Base-by-base conservation (phyloP, 2,797 vertebrate species). In the Melanotaenia parkinsoni region DNA sequence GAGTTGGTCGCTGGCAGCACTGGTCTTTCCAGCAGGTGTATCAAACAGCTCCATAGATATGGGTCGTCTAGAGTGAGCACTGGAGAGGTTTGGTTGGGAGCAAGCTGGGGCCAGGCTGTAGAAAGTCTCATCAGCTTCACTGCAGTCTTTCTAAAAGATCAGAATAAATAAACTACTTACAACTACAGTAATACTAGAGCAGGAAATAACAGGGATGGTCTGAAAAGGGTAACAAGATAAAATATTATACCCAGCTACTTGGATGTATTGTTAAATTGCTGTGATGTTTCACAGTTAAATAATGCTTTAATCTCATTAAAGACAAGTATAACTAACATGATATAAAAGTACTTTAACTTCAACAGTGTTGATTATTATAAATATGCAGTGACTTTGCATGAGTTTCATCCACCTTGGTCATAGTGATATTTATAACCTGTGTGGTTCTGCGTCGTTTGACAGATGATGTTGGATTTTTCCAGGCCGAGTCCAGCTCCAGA, bases 341-440 rank as follows among this genome's bases (percentile, higher is more conserved):
- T 38, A 11, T 24, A 0, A 62, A 24, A 10, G 0, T 50, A 5
- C 30, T 30, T 30, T 30, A 30, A 30, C 30, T 30, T 30, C 30
- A 30, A 30, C 30, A 4, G 5, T 45, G 22, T 54, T 40, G 1
- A 16, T 54, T 58, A 53, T 0, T 51, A 67, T 63, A 28, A 72
- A 56, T 28, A 63, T 73, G 65, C 60, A 70, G 4, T 5, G 16
- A 75, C 13, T 3, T 28, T 75, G 32, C 32, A 43, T 56, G 67
- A 70, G 54, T 74, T 65, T 87, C 75, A 72, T 80, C 86, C 92
- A 98, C 97, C 93, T 98, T 96, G 5, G 93, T 96, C 96, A 98
- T 86, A 47, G 97, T 97, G 93, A 98, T 98, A 91, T 96, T 95
- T 91, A 98, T 96, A 87, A 96, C 94, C 76, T 97, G 96, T 0